Percentiles rank a stretch among this genome's conserved stretches.
Evolutionary conservation across 1,140 invertebrate species (phyloP).

Genomic region (Magallana ariakensis): DNA sequence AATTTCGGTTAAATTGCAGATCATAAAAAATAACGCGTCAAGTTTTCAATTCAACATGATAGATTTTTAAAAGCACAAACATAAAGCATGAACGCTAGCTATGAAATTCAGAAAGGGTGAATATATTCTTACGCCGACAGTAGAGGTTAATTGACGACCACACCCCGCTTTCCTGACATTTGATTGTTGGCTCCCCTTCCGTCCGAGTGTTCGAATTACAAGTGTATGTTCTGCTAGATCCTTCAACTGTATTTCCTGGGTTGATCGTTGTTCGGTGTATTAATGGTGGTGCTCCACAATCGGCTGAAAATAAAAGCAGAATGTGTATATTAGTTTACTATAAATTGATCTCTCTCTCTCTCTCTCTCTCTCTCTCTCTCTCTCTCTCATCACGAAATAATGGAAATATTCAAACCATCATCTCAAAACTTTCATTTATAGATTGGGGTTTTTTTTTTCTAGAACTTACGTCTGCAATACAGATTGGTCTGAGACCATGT

Average conservation of each 20-base stretch:
- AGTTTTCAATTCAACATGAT: no score
- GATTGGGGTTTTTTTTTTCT: neutral
- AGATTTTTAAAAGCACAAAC: no score
- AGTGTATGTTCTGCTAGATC: neutral
- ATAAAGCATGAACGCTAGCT: no score
- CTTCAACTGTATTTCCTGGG: neutral
- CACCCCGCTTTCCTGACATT: neutral
- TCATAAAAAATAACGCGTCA: neutral
- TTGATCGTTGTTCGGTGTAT: neutral
- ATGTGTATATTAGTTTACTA: no score
- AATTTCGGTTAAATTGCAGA: neutral
- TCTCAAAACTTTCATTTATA: no score
- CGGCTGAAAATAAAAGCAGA: neutral
- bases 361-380: no score
- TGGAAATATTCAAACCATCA: no score
- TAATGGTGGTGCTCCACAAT: neutral
- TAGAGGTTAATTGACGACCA: constrained; percentile 15
- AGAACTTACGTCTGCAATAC: constrained; percentile 37
- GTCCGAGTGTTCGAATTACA: neutral
- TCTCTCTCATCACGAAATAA: no score
- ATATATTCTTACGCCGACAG: constrained; percentile 22
- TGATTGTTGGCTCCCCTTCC: neutral
- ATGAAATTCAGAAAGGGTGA: no score
- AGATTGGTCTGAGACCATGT: constrained; percentile 28
- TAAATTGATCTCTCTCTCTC: no score